Evolutionary conservation across 2,113 vertebrate species (phyloP).

Genomic region (Platysteira castanea): DNA sequence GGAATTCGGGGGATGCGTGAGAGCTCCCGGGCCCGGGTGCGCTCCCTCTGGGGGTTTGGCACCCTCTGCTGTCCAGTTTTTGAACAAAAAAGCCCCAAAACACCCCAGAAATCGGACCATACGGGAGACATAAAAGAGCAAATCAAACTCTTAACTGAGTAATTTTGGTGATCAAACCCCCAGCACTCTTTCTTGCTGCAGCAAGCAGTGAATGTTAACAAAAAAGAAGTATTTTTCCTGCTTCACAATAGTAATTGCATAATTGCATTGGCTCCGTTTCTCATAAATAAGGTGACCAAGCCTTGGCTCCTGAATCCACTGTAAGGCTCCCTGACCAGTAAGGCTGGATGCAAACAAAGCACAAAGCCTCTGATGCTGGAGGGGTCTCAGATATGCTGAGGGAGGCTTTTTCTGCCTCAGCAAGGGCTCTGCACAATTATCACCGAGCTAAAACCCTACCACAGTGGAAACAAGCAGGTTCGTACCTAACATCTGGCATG

Average conservation of each 20-base stretch:
- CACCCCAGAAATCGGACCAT: rapidly evolving
- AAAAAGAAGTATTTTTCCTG: neutral
- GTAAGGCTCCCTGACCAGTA: neutral
- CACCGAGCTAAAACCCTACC: neutral
- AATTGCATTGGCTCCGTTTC: neutral
- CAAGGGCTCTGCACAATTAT: neutral
- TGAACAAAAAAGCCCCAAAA: neutral
- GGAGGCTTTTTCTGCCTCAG: neutral
- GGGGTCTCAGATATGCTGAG: neutral
- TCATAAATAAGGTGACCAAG: neutral
- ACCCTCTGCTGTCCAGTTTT: slow-evolving; percentile 44
- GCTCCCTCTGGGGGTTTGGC: slow-evolving; percentile 56
- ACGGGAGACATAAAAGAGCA: rapidly evolving
- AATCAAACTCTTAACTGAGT: neutral
- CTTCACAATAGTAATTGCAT: neutral
- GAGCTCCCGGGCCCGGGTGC: neutral
- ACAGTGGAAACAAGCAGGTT: neutral
- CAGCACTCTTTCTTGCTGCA: neutral
- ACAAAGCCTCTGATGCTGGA: neutral
- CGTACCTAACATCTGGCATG: neutral
- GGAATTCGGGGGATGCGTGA: neutral
- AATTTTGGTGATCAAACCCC: neutral
- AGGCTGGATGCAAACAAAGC: neutral
- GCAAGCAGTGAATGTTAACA: neutral
- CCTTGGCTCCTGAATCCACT: neutral